phyloP scores from a whole-genome alignment of 2,113 vertebrate genomes.

The Speoplatyrhinus poulsoni region DNA sequence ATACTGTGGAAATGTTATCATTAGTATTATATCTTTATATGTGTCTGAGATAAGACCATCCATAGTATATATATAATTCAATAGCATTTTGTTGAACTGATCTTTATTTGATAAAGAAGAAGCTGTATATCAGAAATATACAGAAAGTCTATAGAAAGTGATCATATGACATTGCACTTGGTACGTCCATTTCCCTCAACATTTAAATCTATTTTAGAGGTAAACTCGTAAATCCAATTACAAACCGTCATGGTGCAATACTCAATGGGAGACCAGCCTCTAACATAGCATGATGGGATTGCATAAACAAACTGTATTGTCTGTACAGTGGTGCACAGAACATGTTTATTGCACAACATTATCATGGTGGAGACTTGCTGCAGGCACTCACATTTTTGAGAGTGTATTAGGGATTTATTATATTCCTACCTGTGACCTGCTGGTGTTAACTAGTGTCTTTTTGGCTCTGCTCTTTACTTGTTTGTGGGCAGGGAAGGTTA shows the following conservation, averaged over 20 bases:
- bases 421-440: slow-evolving; percentile 3
- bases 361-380: neutral
- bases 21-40: too few species aligned
- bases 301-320: neutral
- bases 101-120: too few species aligned
- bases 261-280: neutral
- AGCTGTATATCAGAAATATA: too few species aligned
- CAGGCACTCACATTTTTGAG: neutral
- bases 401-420: slow-evolving; percentile 12
- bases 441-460: slow-evolving; percentile 6
- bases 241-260: neutral
- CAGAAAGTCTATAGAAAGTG: too few species aligned
- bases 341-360: neutral
- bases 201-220: neutral
- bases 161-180: neutral
- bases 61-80: too few species aligned
- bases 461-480: neutral
- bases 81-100: too few species aligned
- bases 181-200: neutral
- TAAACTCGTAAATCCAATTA: neutral
- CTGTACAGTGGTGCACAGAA: neutral
- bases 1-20: too few species aligned
- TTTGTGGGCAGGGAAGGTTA: neutral
- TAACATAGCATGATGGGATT: neutral
- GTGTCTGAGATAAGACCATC: too few species aligned